Base-by-base conservation (phyloP, 2,797 vertebrate genomes). In the Melanogrammus aeglefinus region DNA sequence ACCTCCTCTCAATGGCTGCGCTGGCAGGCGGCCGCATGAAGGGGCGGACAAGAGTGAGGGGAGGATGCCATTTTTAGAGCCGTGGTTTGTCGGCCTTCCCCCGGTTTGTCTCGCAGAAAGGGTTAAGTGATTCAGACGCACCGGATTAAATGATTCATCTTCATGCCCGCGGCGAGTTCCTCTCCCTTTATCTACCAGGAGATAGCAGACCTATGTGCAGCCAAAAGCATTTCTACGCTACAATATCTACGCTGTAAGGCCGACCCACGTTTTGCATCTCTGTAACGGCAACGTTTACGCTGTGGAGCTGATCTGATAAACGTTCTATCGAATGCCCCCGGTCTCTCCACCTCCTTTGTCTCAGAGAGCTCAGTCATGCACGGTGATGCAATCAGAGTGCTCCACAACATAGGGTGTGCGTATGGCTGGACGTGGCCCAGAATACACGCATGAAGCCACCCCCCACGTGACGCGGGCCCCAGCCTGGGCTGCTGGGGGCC, bases 41-140 rank as follows among this genome's bases (percentile, higher is more conserved):
- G 63, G 63, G 5, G 24, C 63, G 24, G 29, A 36, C 57, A 77
- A 51, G 72, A 16, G 73, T 41, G 75, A 29, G 79, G 3, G 74
- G 57, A 5, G 73, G 81, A 76, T 18, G 79, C 82, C 90, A 87
- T 90, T 87, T 92, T 90, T 92, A 88, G 87, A 84, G 31, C 81
- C 69, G 80, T 76, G 85, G 83, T 82, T 90, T 87, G 87, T 44
- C 75, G 84, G 77, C 76, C 47, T 10, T 0, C 78, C 29, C 79
- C 77, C 72, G 39, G 66, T 88, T 83, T 79, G 72, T 21, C 79
- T 81, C 4, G 3, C 81, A 82, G 75, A 75, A 76, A 4, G 70
- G 85, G 38, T 75, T 0, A 0, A 75, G 21, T 76, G 78, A 81
- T 79, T 85, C 57, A 73, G 71, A 9, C 7, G 75, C 21, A 33